These are phyloP conservation scores for Odocoileus virginianus DNA, from an alignment of 2,113 vertebrate genomes.

Conservation along the genomic window DNA sequence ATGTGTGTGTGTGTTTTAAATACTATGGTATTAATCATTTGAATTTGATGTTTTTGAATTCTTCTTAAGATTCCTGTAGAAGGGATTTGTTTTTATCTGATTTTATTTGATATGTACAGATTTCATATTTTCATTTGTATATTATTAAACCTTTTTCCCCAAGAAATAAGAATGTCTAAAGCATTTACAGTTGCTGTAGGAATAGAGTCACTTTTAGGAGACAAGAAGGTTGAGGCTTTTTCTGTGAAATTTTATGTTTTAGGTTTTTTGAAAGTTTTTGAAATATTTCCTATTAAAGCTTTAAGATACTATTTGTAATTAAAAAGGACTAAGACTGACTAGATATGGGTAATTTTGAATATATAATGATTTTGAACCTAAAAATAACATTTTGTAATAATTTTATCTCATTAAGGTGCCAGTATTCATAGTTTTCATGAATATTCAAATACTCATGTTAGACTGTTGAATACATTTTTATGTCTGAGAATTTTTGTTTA, in stretches of 20 bases:
- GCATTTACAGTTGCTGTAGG: not conserved
- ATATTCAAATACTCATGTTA: not conserved
- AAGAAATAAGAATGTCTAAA: not conserved
- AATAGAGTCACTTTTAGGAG: not conserved
- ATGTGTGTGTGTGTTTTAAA: not conserved
- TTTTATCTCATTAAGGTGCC: not conserved
- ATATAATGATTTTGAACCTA: not conserved
- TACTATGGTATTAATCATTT: not conserved
- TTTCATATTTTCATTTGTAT: not conserved
- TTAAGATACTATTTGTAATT: not conserved
- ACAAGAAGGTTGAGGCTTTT: not conserved
- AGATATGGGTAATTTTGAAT: not conserved
- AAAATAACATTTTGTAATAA: not conserved
- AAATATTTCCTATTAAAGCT: not conserved
- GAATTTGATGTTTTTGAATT: not conserved
- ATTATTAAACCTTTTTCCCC: not conserved
- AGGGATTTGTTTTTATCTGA: constrained; percentile 11
- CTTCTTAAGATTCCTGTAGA: not conserved
- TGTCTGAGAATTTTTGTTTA: not conserved
- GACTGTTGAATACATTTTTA: not conserved
- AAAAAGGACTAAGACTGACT: not conserved
- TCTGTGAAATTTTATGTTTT: not conserved
- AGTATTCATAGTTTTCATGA: not conserved
- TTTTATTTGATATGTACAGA: not conserved
- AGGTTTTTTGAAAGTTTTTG: constrained; percentile 19